Conservation (phyloP, 2,797 vertebrate genomes). For the Mus spretus region DNA sequence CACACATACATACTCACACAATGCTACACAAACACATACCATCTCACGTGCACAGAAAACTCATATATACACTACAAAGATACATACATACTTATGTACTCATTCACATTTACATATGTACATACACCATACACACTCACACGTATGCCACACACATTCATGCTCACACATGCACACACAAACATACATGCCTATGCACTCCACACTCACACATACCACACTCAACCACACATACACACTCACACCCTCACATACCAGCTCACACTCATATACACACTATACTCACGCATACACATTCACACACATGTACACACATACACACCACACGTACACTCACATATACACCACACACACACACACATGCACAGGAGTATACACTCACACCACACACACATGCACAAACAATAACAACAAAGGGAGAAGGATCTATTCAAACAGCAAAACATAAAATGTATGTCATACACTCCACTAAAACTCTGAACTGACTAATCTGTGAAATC, state of each 20-base stretch:
- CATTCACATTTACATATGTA: too few relatives aligned
- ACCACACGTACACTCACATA: neutral
- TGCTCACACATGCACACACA: neutral
- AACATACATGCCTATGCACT: neutral
- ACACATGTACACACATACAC: neutral
- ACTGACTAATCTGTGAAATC: constrained; percentile 2
- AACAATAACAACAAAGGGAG: neutral
- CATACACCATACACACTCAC: neutral
- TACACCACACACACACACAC: neutral
- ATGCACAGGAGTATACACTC: neutral
- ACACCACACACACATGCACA: neutral
- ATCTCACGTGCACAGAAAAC: too few relatives aligned
- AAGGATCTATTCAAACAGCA: neutral
- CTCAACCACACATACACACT: neutral
- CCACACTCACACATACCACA: neutral
- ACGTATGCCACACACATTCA: neutral
- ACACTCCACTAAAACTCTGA: neutral
- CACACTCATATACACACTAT: neutral
- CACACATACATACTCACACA: neutral
- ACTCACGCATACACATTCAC: neutral
- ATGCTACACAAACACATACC: too few relatives aligned
- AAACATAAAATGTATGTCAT: neutral
- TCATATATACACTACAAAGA: too few relatives aligned
- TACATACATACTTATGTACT: too few relatives aligned
- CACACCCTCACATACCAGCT: neutral